Evolutionary conservation across 1,140 invertebrate species (phyloP), one percentile per base, ranked within the genome.

Genomic region (Spodoptera frugiperda): DNA sequence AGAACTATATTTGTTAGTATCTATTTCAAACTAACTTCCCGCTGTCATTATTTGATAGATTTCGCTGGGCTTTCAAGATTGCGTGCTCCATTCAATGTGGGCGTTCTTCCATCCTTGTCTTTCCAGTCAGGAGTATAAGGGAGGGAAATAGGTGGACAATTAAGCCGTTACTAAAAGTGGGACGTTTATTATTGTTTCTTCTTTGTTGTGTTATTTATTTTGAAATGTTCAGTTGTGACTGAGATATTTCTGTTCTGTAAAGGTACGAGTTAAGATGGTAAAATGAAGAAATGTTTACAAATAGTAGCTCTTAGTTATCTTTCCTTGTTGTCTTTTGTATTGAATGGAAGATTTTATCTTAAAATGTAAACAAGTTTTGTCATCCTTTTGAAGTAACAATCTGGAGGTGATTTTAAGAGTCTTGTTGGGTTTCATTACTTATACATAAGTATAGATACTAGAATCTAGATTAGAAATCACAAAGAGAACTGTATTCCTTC

Each of bases 141-240:
- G 59, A 75, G 3, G 12, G 71, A 59, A 6, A 46, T 33, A 46
- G 17, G 39, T 48, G 19, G 49, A 21, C 75, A 57, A 68, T 76
- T 76, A 76, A 76, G 49, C 75, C 75, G 59, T 67, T 51, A 68
- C 19, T 12, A 54, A 76, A 76, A 68, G 49, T 70, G 33, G 63
- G 75, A 68, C 75, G 63, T 55, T 70, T 76, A 76, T 76, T 76
- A 70, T 76, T 76, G 65, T 63, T 75, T 25, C 19, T 44, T 17
- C 55, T 30, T 75, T 65, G 21, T 75, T 44, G 25, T 51, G 25
- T 51, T 59, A 48, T 59, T 61, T 57, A 72, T 54, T 57, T 55
- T 57, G 57, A 33, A 75, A 61, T 74, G 72, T 75, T 68, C 30
- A 53, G 33, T 39, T 9, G 33, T 39, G 33, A 39, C 33, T 39